phyloP scores from a whole-genome alignment of 2,888 invertebrate species.

The Galerucella calmariensis region DNA sequence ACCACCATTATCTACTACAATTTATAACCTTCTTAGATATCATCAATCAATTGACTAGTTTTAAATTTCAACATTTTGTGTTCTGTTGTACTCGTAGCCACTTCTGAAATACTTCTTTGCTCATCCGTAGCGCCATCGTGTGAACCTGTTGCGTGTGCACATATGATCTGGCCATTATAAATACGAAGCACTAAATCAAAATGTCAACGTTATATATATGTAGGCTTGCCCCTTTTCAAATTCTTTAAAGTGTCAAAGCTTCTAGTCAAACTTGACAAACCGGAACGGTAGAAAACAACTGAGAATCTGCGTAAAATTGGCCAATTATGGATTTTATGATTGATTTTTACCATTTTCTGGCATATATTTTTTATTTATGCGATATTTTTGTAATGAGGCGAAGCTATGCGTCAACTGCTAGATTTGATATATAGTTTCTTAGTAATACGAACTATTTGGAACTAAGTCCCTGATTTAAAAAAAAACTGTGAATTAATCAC shows the following conservation, averaged over 20 bases:
- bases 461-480: not conserved
- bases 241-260: conserved; percentile 34
- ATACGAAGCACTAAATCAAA: conserved; percentile 40
- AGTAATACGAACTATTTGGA: not conserved
- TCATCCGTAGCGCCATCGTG: conserved; percentile 45
- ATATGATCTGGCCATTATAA: conserved; percentile 11
- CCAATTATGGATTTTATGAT: conserved; percentile 38
- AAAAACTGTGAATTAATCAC: too few species aligned
- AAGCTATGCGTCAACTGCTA: not conserved
- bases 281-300: conserved; percentile 33
- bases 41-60: too few species aligned
- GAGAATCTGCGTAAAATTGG: conserved; percentile 40
- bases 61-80: not conserved
- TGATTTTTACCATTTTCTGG: not conserved
- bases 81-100: conserved; percentile 21
- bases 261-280: conserved; percentile 21
- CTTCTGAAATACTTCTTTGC: conserved; percentile 24
- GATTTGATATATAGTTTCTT: not conserved
- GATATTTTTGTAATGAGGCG: not conserved
- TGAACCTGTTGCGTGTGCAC: conserved; percentile 43
- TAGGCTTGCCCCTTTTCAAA: conserved; percentile 25
- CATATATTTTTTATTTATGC: not conserved
- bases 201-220: conserved; percentile 33
- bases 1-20: too few species aligned
- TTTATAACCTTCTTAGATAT: not conserved